Conservation (phyloP, 2,888 invertebrate species). For the Ceramica pisi region DNA sequence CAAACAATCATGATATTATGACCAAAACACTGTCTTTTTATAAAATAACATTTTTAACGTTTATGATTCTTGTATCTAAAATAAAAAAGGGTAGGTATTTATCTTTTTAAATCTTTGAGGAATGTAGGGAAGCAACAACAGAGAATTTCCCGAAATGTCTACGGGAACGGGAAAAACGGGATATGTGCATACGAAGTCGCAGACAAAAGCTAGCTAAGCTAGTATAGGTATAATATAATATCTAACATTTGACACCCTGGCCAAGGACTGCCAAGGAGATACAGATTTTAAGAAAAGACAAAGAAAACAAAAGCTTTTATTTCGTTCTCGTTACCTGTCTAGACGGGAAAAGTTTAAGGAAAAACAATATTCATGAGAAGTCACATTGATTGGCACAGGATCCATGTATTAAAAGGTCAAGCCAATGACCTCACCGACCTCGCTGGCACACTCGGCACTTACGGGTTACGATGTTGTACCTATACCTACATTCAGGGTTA, state of each 20-base stretch:
- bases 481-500: constrained; percentile 21
- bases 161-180: no score
- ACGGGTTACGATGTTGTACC: constrained; percentile 57
- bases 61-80: no score
- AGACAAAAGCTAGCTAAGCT: no score
- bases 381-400: constrained; percentile 62
- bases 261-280: constrained; percentile 8
- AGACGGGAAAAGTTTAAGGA: constrained; percentile 54
- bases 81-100: no score
- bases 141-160: no score
- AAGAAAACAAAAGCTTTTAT: constrained; percentile 20
- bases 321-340: constrained; percentile 31
- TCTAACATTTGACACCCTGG: neutral
- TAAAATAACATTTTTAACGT: no score
- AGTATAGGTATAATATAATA: no score
- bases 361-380: constrained; percentile 58
- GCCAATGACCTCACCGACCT: constrained; percentile 81
- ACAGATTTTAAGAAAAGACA: neutral
- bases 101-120: no score
- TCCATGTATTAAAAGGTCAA: constrained; percentile 74
- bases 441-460: constrained; percentile 55
- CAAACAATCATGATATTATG: no score
- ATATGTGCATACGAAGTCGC: no score
- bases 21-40: no score
- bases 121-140: no score